phyloP scores from a whole-genome alignment of 2,113 vertebrate species.

The Pseudonaja textilis region DNA sequence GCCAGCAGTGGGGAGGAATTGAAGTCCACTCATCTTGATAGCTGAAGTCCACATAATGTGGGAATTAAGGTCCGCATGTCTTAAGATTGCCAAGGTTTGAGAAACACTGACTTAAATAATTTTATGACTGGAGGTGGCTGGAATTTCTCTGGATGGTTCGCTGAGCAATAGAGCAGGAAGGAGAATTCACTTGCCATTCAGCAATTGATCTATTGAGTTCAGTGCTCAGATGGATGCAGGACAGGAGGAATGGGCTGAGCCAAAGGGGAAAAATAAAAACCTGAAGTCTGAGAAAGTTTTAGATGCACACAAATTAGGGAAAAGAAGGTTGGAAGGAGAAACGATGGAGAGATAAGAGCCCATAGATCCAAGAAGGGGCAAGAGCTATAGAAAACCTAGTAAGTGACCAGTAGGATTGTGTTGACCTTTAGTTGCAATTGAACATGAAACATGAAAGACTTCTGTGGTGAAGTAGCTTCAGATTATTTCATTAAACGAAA shows the following conservation, averaged over 20 bases:
- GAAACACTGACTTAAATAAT: not conserved
- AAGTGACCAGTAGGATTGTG: not conserved
- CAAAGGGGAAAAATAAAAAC: not conserved
- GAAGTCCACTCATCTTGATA: too few relatives aligned
- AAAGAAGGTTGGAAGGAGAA: not conserved
- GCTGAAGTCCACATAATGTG: too few relatives aligned
- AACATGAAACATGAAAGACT: not conserved
- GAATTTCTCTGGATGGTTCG: not conserved
- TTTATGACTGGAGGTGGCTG: not conserved
- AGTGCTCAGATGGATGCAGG: not conserved
- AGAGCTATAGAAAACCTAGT: not conserved
- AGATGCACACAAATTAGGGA: not conserved
- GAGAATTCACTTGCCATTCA: not conserved
- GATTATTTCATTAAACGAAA: not conserved
- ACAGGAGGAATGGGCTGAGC: not conserved
- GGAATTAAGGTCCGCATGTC: too few relatives aligned
- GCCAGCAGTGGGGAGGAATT: too few relatives aligned
- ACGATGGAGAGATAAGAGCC: not conserved
- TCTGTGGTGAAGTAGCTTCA: not conserved
- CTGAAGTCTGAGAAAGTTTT: not conserved
- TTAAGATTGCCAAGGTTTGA: too few relatives aligned
- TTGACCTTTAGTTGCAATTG: not conserved
- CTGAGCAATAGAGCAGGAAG: not conserved
- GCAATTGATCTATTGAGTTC: not conserved
- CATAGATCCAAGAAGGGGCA: not conserved